Evolutionary conservation across 1,140 invertebrate genomes (phyloP), one percentile per base, ranked within the genome.

Genomic region (Daktulosphaira vitifoliae): DNA sequence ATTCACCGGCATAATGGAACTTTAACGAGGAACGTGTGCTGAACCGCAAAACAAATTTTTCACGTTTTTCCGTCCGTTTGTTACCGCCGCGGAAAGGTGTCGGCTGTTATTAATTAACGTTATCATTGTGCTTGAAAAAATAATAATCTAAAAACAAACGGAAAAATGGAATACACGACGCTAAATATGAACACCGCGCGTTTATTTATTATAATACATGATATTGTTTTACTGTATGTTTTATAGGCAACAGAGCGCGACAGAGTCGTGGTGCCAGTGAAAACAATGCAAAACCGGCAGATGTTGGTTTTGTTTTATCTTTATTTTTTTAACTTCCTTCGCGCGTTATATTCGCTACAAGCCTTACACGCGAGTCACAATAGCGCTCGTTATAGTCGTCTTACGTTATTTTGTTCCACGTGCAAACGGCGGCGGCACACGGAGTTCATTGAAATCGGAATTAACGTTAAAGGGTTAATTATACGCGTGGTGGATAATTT

Each of bases 221-320:
- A 6, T 33, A 33, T 33, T 33, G 29, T 33, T 5, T n/a, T n/a
- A n/a, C n/a, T 33, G 29, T 33, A 11, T 33, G 29, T 33, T 6
- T 33, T 15, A 44, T 11, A 33, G 3, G 56, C 56, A 18, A 46
- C 56, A 23, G 42, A 46, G 25, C 42, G 25, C 39, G 54, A 29
- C n/a, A 8, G 9, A 29, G 18, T 9, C 7, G 15, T n/a, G 26
- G 29, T 13, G 33, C 5, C 37, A 13, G 37, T 11, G 16, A 23
- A 56, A 25, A 56, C 53, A 44, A 56, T 56, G 39, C 53, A 9
- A 56, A 56, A 56, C 39, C 37, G 39, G 53, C 53, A 56, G 53
- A 56, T 56, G 53, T 56, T 26, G 15, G n/a, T 23, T 44, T 39
- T 26, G 53, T 44, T 56, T 56, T 56, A 56, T 56, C 39, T 56